Evolutionary conservation across 2,113 vertebrate species (phyloP), one percentile per base, ranked within the genome.

Genomic region (Leiothrix lutea): DNA sequence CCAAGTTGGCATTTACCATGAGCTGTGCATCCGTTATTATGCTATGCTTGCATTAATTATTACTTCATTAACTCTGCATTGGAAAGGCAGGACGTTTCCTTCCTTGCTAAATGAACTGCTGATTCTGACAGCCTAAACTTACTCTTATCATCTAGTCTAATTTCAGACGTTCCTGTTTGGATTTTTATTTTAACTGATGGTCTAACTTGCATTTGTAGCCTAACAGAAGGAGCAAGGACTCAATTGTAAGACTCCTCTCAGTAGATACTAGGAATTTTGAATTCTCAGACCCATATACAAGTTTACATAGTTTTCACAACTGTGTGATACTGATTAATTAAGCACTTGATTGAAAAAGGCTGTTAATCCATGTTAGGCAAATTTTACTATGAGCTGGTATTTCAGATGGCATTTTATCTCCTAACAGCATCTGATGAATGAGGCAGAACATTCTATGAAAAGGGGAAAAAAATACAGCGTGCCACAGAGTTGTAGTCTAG

Each of bases 351-450:
- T 88, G 92, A 90, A 93, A 95, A 92, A 86, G 51, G n/a, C 40
- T 93, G 58, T 88, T 91, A 85, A 88, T 78, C 67, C 67, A 33
- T 12, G 47, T 58, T 62, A 77, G 50, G 79, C 62, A 93, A 80
- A 71, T 86, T 90, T 93, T 94, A 92, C 88, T 94, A 58, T 51
- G 66, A 73, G 42, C 57, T 90, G 81, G 33, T 93, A 40, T 92
- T 95, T 96, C 60, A 75, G 65, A 74, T 91, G 91, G 48, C 70
- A 36, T 94, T 96, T 92, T 92, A 70, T 93, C 88, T 94, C 44
- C 16, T 92, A 86, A 74, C 71, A 92, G 67, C 64, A 74, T 93
- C 85, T 82, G 78, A 88, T 96, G 93, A 96, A 92, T 96, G 92
- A 96, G 80, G 64, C 5, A 0, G 88, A 95, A 92, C 58, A 31